Base-by-base conservation (phyloP, 2,888 invertebrate genomes). In the Desoria tigrina region DNA sequence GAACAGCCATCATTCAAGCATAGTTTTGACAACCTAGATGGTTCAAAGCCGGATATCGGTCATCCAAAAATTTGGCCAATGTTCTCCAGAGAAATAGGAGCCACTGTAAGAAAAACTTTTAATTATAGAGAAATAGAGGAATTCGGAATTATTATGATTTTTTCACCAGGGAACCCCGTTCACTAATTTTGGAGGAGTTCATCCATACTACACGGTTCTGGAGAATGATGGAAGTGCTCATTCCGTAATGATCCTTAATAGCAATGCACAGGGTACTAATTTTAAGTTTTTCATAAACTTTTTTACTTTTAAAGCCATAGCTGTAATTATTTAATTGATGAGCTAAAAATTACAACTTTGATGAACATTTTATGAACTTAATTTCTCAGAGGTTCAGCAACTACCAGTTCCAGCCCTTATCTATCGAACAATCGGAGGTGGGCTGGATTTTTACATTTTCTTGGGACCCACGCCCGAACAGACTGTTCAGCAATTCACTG, bases 211-310 rank as follows among this genome's bases (percentile, higher is more conserved):
- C 79, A 79, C 90, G 77, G 84, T 86, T 0, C 81, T 91, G 74
- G 91, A 91, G 78, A 82, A 86, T 27, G 84, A 84, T 63, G 87
- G 87, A 18, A 84, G 84, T 32, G 85, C 86, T 68, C 88, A 89
- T 78, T 92, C 92, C 14, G 87, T 91, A 27, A 84, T 90, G 45
- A 83, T 92, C 7, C 82, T 90, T 23, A 93, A 92, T 79, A 89
- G 90, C 77, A 91, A 93, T 79, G 90, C 91, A 49, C 90, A 91
- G 88, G 90, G 90, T 90, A 83, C 78, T 80, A n/a, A n/a, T 18
- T 77, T 16, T 18, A 14, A 50, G 14, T 16, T 14, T 14, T 50
- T 11, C 18, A 21, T 50, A 18, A 11, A 11, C 18, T n/a, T n/a
- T n/a, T n/a, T n/a, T n/a, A n/a, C n/a, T n/a, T n/a, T n/a, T n/a